Evolutionary conservation across 2,888 invertebrate species (phyloP).

Genomic region (Ormyrus thymus): DNA sequence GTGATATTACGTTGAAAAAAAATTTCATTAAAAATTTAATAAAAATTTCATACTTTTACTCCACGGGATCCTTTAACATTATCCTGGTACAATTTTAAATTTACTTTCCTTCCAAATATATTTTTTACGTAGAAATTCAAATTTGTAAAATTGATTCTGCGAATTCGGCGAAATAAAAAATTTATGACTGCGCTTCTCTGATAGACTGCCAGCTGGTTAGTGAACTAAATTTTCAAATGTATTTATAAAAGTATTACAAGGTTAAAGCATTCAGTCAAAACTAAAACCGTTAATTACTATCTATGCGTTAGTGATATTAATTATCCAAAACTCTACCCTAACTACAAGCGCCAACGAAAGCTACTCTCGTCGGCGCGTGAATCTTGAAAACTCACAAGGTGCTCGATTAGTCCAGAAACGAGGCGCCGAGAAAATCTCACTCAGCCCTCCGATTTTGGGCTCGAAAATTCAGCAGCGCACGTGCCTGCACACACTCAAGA

Average conservation of each 20-base stretch:
- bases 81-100: background rate
- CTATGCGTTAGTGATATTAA: background rate
- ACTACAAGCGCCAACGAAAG: background rate
- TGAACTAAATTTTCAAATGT: constrained; percentile 30
- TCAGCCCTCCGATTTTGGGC: too few relatives aligned
- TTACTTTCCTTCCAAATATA: too few relatives aligned
- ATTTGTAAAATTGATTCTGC: background rate
- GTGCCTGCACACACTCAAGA: too few relatives aligned
- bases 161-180: constrained; percentile 2
- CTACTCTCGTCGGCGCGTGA: too few relatives aligned
- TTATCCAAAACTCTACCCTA: background rate
- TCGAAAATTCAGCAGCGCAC: background rate
- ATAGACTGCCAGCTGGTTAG: constrained; percentile 1
- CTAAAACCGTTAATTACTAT: background rate
- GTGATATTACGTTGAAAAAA: background rate
- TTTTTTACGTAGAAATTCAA: background rate
- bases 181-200: background rate
- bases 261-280: background rate
- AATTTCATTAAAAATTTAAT: background rate
- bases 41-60: background rate
- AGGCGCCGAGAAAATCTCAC: too few relatives aligned
- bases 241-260: constrained; percentile 14
- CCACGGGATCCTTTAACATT: background rate
- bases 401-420: too few relatives aligned
- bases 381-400: too few relatives aligned